Evolutionary conservation across 2,113 vertebrate species (phyloP), one percentile per base, ranked within the genome.

Genomic region (Thymallus thymallus): DNA sequence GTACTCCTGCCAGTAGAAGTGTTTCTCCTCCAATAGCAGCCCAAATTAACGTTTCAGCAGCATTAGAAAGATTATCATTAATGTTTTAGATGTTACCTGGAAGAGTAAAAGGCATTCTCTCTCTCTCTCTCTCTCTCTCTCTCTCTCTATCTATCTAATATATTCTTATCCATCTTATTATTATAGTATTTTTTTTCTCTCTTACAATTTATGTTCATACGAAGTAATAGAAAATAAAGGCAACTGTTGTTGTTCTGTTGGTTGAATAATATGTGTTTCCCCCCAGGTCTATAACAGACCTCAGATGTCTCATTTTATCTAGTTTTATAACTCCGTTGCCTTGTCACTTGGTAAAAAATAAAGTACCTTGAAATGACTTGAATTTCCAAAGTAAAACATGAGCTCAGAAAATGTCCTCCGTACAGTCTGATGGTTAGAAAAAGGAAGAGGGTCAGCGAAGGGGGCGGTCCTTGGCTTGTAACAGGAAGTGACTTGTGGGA

Each of bases 201-300:
- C 62, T 74, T 72, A 73, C 30, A 68, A 75, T 22, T 70, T 26
- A 86, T 79, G 69, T 80, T 60, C 73, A 69, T 82, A 84, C 73
- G 55, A 86, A 82, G 84, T 13, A 85, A 85, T 87, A 87, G 16
- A 91, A 91, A 91, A 90, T 89, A 89, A 90, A 90, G 87, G 87
- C 86, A 90, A 82, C 78, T 89, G 75, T 85, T 78, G 23, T n/a
- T 29, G 6, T 72, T 82, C 61, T 76, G 69, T 41, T 75, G 77
- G 41, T 80, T 72, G 71, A 80, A 68, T 18, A 61, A 74, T 29
- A 71, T 32, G 32, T 64, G 35, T 62, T 24, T 23, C 22, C 29
- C 20, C 14, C 29, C 30, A 24, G 32, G 41, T 65, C 14, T 5
- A 18, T 55, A 51, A n/a, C 45, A 68, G 84, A 84, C 76, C 74